phyloP scores from a whole-genome alignment of 2,888 invertebrate species.

The Synergus umbraculus region DNA sequence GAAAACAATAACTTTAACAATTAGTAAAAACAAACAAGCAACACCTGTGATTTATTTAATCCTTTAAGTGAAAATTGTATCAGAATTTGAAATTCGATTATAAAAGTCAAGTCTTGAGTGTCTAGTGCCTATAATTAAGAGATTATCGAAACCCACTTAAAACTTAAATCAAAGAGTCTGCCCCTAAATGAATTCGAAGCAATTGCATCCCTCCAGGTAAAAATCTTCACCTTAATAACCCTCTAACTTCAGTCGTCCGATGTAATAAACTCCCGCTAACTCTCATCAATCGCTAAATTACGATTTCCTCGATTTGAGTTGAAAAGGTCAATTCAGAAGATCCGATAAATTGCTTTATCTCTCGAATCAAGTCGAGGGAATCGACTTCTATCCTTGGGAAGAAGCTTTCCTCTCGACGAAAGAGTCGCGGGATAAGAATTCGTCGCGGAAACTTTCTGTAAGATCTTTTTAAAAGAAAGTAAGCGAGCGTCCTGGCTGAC shows the following conservation, averaged over 20 bases:
- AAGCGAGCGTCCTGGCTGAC: slow-evolving; percentile 23
- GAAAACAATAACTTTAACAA: too few relatives aligned
- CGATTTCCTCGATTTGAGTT: slow-evolving; percentile 18
- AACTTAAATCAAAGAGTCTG: background rate
- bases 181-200: background rate
- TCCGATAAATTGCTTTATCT: slow-evolving; percentile 31
- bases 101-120: background rate
- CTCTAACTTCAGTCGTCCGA: background rate
- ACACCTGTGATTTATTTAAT: too few relatives aligned
- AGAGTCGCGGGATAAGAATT: slow-evolving; percentile 15
- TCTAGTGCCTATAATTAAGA: background rate
- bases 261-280: slow-evolving; percentile 12
- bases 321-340: slow-evolving; percentile 26
- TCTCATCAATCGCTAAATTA: slow-evolving; percentile 16
- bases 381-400: slow-evolving; percentile 13
- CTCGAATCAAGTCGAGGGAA: slow-evolving; percentile 27
- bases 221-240: slow-evolving; percentile 6
- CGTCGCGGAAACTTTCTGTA: slow-evolving; percentile 28
- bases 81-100: background rate
- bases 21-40: too few relatives aligned
- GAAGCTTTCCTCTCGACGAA: background rate
- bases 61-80: background rate
- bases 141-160: background rate
- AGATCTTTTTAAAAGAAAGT: slow-evolving; percentile 10
- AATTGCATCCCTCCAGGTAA: background rate